Conservation (phyloP, 23 tunicate species). For the Trididemnum nubilum region DNA sequence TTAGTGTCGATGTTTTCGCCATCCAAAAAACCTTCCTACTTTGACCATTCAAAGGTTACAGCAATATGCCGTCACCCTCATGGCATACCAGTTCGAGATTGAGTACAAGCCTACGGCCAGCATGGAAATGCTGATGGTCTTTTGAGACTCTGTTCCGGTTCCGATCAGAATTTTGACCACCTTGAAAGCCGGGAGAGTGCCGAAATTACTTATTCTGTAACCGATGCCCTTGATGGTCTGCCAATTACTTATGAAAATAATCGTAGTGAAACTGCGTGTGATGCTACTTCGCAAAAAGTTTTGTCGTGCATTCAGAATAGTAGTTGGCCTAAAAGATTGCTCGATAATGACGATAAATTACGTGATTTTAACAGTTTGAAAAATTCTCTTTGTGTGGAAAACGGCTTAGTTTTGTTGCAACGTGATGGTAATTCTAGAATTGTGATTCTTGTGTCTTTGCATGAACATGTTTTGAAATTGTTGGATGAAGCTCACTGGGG, state of each 20-base stretch:
- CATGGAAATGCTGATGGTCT: slow-evolving; percentile 14
- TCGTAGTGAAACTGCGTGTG: neutral
- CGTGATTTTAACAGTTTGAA: neutral
- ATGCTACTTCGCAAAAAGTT: neutral
- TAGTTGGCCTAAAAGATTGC: neutral
- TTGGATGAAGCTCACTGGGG: slow-evolving; percentile 35
- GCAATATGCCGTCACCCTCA: neutral
- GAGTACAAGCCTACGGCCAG: neutral
- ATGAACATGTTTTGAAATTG: neutral
- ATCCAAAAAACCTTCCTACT: neutral
- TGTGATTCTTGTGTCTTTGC: slow-evolving; percentile 11
- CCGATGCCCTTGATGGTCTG: neutral
- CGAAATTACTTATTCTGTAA: neutral
- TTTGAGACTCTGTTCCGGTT: neutral
- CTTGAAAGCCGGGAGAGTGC: neutral
- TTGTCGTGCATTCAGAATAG: too few relatives aligned
- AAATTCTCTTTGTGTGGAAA: slow-evolving; percentile 6
- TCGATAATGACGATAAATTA: neutral
- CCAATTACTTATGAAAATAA: neutral
- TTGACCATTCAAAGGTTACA: neutral
- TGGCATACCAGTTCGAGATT: slow-evolving; percentile 16
- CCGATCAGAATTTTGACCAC: neutral
- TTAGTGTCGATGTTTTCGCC: neutral
- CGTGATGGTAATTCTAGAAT: neutral
- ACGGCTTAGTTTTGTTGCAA: neutral